phyloP scores from a whole-genome alignment of 2,113 vertebrate genomes.

The Theristicus caerulescens region DNA sequence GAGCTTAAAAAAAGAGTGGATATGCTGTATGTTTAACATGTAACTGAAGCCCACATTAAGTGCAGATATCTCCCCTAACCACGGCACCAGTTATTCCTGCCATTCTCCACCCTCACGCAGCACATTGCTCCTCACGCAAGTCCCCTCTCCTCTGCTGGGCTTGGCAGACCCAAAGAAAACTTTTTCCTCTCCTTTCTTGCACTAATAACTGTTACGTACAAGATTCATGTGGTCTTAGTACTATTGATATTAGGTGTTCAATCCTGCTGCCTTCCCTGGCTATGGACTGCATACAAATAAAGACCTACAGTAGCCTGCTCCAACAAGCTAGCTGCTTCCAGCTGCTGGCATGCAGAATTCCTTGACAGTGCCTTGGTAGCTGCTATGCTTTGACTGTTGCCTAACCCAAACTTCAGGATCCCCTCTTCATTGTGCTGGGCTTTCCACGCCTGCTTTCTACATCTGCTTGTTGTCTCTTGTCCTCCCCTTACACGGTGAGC shows the following conservation, averaged over 20 bases:
- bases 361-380: neutral
- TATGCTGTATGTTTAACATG: neutral
- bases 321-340: neutral
- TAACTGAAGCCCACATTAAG: fast-evolving
- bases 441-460: neutral
- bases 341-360: neutral
- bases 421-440: neutral
- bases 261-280: neutral
- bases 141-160: neutral
- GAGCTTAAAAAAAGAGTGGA: neutral
- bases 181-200: neutral
- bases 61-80: neutral
- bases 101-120: fast-evolving
- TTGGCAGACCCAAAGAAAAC: neutral
- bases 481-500: neutral
- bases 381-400: neutral
- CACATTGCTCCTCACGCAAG: neutral
- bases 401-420: neutral
- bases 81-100: neutral
- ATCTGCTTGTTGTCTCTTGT: neutral
- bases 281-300: neutral
- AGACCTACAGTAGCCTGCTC: neutral
- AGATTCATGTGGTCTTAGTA: neutral
- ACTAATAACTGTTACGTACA: neutral
- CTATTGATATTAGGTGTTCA: neutral